Percentiles rank a stretch among this genome's conserved stretches.
phyloP scores from a whole-genome alignment of 2,888 invertebrate species.

The Peribatodes rhomboidaria region DNA sequence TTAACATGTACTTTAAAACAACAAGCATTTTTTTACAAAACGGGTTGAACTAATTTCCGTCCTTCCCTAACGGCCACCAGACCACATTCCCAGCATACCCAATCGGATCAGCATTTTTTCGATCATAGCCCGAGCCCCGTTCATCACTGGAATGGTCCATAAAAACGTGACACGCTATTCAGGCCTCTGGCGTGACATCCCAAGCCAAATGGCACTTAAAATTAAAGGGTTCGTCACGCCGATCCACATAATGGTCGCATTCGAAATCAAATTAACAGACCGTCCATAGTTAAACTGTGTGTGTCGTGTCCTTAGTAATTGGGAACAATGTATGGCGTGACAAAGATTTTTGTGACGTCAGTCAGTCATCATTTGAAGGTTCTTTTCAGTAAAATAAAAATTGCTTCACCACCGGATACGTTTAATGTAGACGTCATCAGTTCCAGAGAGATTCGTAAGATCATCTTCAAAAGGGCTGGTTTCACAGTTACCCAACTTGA shows the following conservation, averaged over 20 bases:
- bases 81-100: constrained; percentile 32
- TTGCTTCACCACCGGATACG: no score
- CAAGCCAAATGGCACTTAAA: constrained; percentile 52
- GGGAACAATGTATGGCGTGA: constrained; percentile 32
- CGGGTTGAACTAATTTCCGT: constrained; percentile 15
- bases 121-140: constrained; percentile 25
- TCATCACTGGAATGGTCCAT: constrained; percentile 35
- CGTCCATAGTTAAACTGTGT: constrained; percentile 46
- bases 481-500: no score
- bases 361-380: no score
- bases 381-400: no score
- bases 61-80: constrained; percentile 20
- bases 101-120: constrained; percentile 33
- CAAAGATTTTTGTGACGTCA: background rate
- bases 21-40: background rate
- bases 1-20: background rate
- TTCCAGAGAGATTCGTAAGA: no score
- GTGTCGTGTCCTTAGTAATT: constrained; percentile 43
- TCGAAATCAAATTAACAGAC: constrained; percentile 55
- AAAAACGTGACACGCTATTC: constrained; percentile 39
- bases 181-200: constrained; percentile 42
- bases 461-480: no score
- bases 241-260: constrained; percentile 55
- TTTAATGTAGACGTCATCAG: no score
- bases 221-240: constrained; percentile 50